Conservation (phyloP, 2,113 vertebrate species). For the Chrysemys picta region DNA sequence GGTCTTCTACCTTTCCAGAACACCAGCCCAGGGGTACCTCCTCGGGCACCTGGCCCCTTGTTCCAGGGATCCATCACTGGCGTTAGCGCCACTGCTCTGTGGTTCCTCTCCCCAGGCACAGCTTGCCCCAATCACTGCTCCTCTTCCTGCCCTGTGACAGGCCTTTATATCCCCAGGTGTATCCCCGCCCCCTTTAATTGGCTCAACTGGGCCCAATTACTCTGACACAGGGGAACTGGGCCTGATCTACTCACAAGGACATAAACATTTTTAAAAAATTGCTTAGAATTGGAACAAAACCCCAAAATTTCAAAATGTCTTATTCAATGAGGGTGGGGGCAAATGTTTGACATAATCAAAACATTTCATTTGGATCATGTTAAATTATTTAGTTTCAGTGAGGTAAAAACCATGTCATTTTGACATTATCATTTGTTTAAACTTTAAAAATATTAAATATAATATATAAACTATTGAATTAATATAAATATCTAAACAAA, state of each 20-base stretch:
- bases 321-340: neutral
- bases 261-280: neutral
- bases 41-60: neutral
- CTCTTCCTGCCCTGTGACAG: neutral
- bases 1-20: neutral
- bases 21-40: neutral
- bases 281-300: neutral
- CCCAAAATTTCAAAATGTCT: neutral
- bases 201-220: neutral
- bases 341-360: neutral
- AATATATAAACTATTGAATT: neutral
- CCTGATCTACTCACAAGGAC: too few relatives aligned
- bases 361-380: neutral
- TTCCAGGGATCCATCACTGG: neutral
- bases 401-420: neutral
- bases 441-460: neutral
- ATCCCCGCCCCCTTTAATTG: neutral
- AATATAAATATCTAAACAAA: neutral
- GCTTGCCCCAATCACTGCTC: neutral
- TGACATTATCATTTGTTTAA: neutral
- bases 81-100: neutral
- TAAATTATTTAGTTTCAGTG: neutral
- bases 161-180: neutral
- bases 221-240: neutral
- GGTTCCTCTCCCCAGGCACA: neutral